phyloP scores from a whole-genome alignment of 2,888 invertebrate genomes.

The Salticus scenicus region DNA sequence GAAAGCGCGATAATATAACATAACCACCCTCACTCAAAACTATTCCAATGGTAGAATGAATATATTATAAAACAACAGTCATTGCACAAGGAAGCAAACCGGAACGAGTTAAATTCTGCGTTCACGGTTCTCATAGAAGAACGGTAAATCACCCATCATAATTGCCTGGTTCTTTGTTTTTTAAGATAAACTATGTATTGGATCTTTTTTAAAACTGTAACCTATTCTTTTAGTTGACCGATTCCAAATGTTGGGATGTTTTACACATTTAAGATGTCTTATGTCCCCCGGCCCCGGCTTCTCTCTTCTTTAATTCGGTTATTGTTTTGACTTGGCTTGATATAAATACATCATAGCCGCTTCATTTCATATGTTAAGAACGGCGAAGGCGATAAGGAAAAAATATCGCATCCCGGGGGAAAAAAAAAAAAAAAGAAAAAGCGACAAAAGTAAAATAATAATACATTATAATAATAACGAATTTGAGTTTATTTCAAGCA shows the following conservation, averaged over 20 bases:
- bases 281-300: too few relatives aligned
- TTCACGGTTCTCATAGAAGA: conserved; percentile 30
- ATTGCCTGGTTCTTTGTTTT: background rate
- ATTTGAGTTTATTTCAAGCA: too few relatives aligned
- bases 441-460: too few relatives aligned
- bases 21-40: background rate
- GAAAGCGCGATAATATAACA: background rate
- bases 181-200: background rate
- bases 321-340: too few relatives aligned
- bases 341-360: too few relatives aligned
- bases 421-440: too few relatives aligned
- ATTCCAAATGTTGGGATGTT: background rate
- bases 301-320: too few relatives aligned
- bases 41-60: background rate
- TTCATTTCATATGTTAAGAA: too few relatives aligned
- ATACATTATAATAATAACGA: too few relatives aligned
- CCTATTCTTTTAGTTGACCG: background rate
- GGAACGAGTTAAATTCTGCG: conserved; percentile 1
- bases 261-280: background rate
- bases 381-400: too few relatives aligned
- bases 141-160: conserved; percentile 23
- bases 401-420: too few relatives aligned
- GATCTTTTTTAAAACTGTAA: background rate
- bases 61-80: background rate
- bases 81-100: background rate